Percentiles rank a stretch among this genome's conserved stretches.
Conservation (phyloP, 2,113 vertebrate species). For the Anolis sagrei region DNA sequence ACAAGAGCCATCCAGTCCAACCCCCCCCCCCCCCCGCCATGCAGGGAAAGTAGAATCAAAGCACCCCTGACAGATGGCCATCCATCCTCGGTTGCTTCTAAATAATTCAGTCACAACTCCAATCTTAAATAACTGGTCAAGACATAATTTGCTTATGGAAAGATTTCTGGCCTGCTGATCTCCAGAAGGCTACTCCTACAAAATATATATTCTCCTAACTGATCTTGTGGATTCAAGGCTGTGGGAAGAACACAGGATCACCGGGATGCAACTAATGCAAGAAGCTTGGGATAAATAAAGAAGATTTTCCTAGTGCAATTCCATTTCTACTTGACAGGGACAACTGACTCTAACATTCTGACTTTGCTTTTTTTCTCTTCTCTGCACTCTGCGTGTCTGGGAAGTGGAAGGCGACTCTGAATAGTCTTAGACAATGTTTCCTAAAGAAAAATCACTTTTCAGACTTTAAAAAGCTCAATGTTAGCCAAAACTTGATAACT, state of each 20-base stretch:
- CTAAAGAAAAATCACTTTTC: constrained; percentile 69
- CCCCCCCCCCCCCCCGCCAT: too few species aligned
- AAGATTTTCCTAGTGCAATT: background rate
- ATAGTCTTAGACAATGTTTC: constrained; percentile 71
- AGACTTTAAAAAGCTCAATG: constrained; percentile 58
- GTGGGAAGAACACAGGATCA: background rate
- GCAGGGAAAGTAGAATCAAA: too few species aligned
- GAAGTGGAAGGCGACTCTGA: constrained; percentile 62
- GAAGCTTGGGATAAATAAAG: background rate
- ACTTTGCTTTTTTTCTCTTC: constrained; percentile 61
- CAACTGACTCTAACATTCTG: constrained; percentile 21
- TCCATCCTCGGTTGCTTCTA: background rate
- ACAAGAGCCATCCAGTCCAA: too few species aligned
- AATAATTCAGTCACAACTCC: background rate
- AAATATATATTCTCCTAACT: too few species aligned
- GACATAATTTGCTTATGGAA: background rate
- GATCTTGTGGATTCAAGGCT: background rate
- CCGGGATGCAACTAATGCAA: background rate
- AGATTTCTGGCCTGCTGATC: background rate
- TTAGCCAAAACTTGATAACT: background rate
- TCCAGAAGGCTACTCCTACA: too few species aligned
- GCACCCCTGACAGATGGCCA: too few species aligned
- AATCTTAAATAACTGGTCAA: too few species aligned
- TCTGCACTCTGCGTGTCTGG: constrained; percentile 52
- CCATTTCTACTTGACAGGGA: background rate